Base-by-base conservation (phyloP, 1,140 invertebrate species). In the Holcopasites calliopsidis region DNA sequence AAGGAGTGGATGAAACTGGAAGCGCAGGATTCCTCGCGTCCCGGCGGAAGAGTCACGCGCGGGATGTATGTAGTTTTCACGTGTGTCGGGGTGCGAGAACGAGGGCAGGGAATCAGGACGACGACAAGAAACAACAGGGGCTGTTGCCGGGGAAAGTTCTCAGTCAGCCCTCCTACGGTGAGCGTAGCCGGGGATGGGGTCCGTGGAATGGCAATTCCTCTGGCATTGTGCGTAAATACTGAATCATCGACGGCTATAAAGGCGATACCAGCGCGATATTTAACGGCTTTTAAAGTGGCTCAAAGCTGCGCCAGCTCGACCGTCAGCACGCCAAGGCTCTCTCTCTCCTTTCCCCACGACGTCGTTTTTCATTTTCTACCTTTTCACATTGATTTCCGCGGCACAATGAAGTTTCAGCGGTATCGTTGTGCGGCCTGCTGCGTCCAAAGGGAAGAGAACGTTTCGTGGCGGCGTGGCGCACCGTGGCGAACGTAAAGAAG, bases 171-270 rank as follows among this genome's bases (percentile, higher is more conserved):
- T 87, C 89, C 88, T 85, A 82, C 23, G 55, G 87, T n/a, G 82
- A 10, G 18, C 5, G 47, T 23, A 79, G 69, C 80, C 66, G 73
- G 84, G 83, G 85, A 79, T 81, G 85, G 84, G 78, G 66, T 68
- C 72, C 71, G 78, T 80, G 81, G 83, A 88, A 87, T n/a, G 74
- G 85, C 88, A 89, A 89, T 89, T 86, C 83, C 86, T 78, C 35
- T 38, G 77, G 78, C 70, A 90, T 90, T 91, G 87, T 91, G 71
- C 77, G 85, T 88, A 86, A 88, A 85, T 89, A 90, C 87, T 86
- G 83, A 87, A 89, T 90, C 88, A 89, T 88, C 79, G 83, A 58
- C 79, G 35, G 69, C n/a, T 42, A 80, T 70, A 57, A 76, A 73
- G 66, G 68, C 68, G 33, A 77, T 52, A 76, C 71, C 50, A 79